Evolutionary conservation across 2,113 vertebrate genomes (phyloP), one percentile per base, ranked within the genome.

Genomic region (Phyllostomus hastatus): DNA sequence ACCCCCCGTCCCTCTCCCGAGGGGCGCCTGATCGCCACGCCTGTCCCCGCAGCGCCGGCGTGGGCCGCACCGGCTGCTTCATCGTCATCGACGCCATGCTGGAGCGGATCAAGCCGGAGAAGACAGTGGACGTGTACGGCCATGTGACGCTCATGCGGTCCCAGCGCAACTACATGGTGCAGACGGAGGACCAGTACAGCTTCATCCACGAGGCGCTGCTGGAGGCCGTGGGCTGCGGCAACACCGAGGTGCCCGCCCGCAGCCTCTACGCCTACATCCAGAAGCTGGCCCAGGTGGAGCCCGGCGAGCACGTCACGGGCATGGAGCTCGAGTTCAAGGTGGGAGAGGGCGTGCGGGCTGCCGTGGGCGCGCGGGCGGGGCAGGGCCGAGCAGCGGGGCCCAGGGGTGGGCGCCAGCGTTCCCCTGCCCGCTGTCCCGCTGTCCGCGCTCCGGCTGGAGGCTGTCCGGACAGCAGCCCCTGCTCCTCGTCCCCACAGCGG

Each of bases 301-400:
- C 98, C 0, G 99, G 99, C 4, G 99, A 99, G 97, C 99, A 99
- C 0, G 99, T 99, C 96, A 99, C 99, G 0, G 99, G 99, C 98
- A 99, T 99, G 99, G 99, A 99, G 97, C 99, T 99, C 35, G 99
- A 99, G 98, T 99, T 99, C 98, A 99, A 99, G 99, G 99, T 99
- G 96, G 17, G 31, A 0, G 2, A 20, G 48, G 3, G 2, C 0
- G 1, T 0, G 26, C 33, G 0, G 9, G 61, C 8, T 14, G 57
- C 48, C 7, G 3, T 2, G 94, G 54, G 31, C 0, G 1, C 1
- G 10, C 26, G 73, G 26, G 0, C 0, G 31, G 22, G 8, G 7
- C 3, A 1, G 10, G 43, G 3, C 43, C 31, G 0, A 5, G 10
- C n/a, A n/a, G 0, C 0, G 31, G 75, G 48, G 31, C 10, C 19